Base-by-base conservation (phyloP, 2,113 vertebrate species). In the Oxygymnocypris stewartii region DNA sequence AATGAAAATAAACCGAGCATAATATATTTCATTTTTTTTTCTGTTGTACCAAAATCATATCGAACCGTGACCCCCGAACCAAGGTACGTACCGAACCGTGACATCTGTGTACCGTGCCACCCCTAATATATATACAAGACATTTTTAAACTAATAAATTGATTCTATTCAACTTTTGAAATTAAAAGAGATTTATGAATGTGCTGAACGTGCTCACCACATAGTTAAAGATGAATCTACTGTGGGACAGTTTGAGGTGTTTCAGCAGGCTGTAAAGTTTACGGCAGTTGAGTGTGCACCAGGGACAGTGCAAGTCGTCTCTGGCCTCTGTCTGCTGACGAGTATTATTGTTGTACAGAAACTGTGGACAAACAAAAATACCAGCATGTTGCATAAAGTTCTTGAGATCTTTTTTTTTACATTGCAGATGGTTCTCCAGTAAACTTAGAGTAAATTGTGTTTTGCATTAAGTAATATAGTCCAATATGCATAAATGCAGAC, bases 221-320 rank as follows among this genome's bases (percentile, higher is more conserved):
- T 99, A 99, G 94, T 97, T 99, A 92, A 99, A 99, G 92, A 99
- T 99, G 94, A 99, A 99, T 87, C 98, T 96, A 91, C 97, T 98
- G 91, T 99, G 98, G 90, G 97, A 99, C 85, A 99, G 96, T 88
- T 99, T 99, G 80, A 99, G 97, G 94, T 99, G 98, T 90, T 99
- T 99, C 49, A 99, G 97, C 89, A 99, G 95, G 91, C 98, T 99
- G 91, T 99, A 99, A 47, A 99, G 97, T 87, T 98, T 98, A 88
- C 97, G 96, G 90, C 98, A 99, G 93, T 99, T 99, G 87, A 99
- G 92, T 0, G 98, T 99, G 88, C 98, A 99, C 98, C 98, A 99
- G 0, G 98, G 98, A 90, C 98, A 99, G 91, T 99, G 98, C 77
- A 99, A 93, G 90, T 99, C 98, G 4, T 99, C 98, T 54, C 98